Evolutionary conservation across 2,888 invertebrate species (phyloP).

Genomic region (Noctua fimbriata): DNA sequence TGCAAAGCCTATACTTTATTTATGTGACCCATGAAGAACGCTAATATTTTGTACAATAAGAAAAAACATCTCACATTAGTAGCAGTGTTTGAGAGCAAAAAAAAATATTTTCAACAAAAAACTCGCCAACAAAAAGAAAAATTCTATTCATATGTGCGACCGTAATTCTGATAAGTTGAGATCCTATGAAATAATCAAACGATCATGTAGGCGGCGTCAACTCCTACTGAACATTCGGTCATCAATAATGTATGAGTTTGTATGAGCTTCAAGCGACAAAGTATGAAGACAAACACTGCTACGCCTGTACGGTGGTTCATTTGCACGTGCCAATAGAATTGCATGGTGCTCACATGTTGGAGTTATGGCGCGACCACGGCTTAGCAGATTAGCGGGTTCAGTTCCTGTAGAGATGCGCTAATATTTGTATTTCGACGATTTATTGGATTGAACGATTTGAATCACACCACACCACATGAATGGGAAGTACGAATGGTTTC

Average conservation of each 20-base stretch:
- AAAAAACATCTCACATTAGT: slow-evolving; percentile 12
- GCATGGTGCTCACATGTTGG: slow-evolving; percentile 76
- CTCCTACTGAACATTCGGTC: slow-evolving; percentile 74
- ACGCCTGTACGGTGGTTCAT: slow-evolving; percentile 79
- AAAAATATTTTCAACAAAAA: slow-evolving; percentile 1
- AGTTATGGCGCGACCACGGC: slow-evolving; percentile 65
- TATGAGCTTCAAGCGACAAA: slow-evolving; percentile 86
- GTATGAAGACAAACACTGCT: slow-evolving; percentile 85
- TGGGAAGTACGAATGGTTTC: background rate
- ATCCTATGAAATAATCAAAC: slow-evolving; percentile 84
- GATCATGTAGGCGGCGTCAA: slow-evolving; percentile 74
- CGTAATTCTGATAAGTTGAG: slow-evolving; percentile 72
- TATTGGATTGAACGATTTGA: slow-evolving; percentile 1
- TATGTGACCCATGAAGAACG: background rate
- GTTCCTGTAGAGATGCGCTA: background rate
- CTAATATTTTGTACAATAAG: background rate
- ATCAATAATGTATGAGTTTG: slow-evolving; percentile 88
- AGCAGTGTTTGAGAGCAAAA: background rate
- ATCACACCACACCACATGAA: background rate
- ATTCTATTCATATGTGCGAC: slow-evolving; percentile 70
- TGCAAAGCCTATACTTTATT: background rate
- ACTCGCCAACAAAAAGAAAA: slow-evolving; percentile 48
- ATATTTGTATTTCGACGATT: slow-evolving; percentile 44
- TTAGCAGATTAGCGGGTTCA: slow-evolving; percentile 60
- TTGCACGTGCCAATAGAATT: slow-evolving; percentile 82